phyloP scores from a whole-genome alignment of 2,888 invertebrate genomes.

The Psylliodes chrysocephalus region DNA sequence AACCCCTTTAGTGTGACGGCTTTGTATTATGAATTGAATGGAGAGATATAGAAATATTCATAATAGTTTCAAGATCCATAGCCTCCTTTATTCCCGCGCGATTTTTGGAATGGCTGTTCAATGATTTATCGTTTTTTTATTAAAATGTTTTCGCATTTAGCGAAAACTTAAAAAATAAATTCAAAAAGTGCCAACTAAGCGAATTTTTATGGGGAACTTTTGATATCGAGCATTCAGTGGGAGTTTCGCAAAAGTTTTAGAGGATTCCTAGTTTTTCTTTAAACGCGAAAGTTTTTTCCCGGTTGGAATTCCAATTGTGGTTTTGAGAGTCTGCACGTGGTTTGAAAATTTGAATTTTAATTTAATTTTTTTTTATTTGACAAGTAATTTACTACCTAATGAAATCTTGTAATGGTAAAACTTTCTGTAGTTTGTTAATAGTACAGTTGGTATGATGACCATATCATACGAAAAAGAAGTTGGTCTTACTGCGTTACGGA shows the following conservation, averaged over 20 bases:
- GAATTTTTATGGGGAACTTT: slow-evolving; percentile 25
- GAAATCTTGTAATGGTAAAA: too few species aligned
- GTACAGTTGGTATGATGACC: too few species aligned
- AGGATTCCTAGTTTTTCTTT: slow-evolving; percentile 3
- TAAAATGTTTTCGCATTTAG: slow-evolving; percentile 37
- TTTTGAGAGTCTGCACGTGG: neutral
- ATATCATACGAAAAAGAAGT: too few species aligned
- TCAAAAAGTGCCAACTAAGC: slow-evolving; percentile 25
- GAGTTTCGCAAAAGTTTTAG: slow-evolving; percentile 9
- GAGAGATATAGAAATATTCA: slow-evolving; percentile 7
- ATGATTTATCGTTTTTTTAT: slow-evolving; percentile 40
- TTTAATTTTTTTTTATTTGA: neutral
- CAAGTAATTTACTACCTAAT: too few species aligned
- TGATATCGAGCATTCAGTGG: slow-evolving; percentile 12
- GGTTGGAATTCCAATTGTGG: slow-evolving; percentile 8
- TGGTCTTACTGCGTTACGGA: too few species aligned
- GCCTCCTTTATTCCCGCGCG: slow-evolving; percentile 20
- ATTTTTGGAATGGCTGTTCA: slow-evolving; percentile 18
- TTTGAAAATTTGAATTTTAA: neutral
- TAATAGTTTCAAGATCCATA: slow-evolving; percentile 14
- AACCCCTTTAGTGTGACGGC: neutral
- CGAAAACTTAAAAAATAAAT: slow-evolving; percentile 38
- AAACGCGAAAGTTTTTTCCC: slow-evolving; percentile 7
- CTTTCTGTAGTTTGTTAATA: too few species aligned
- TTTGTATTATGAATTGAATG: neutral